Evolutionary conservation across 2,113 vertebrate genomes (phyloP).

Genomic region (Sebastes fasciatus): DNA sequence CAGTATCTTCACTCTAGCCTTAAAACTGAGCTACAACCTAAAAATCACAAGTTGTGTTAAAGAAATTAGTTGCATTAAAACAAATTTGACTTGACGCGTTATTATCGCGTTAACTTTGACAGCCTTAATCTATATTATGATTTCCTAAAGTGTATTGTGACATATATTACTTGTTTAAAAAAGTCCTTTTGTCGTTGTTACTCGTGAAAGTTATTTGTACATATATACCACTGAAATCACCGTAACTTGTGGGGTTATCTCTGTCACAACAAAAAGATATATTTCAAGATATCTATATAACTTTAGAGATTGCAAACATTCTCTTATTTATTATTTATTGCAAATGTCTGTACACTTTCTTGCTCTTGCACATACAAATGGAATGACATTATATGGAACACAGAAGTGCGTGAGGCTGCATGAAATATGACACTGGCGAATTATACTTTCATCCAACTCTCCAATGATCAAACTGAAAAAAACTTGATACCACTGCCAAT

Average conservation of each 20-base stretch:
- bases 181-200: background rate
- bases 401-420: conserved; percentile 6
- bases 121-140: background rate
- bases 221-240: background rate
- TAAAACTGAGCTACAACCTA: too few species aligned
- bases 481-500: too few species aligned
- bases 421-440: background rate
- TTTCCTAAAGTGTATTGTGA: background rate
- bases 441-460: background rate
- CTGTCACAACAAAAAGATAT: background rate
- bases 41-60: too few species aligned
- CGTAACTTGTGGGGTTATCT: background rate
- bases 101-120: too few species aligned
- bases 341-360: conserved; percentile 22
- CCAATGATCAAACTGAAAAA: background rate
- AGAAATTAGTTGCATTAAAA: too few species aligned
- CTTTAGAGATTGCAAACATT: background rate
- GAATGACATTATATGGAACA: conserved; percentile 6
- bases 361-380: conserved; percentile 18
- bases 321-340: conserved; percentile 31
- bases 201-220: background rate
- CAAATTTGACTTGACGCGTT: too few species aligned
- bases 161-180: background rate
- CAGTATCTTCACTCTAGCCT: too few species aligned
- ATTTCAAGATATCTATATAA: background rate